A percentile compares a stretch with the other conserved stretches of the same genome.
These are phyloP conservation scores for Erpetoichthys calabaricus DNA, from an alignment of 2,797 vertebrate species.

Conservation along the genomic window DNA sequence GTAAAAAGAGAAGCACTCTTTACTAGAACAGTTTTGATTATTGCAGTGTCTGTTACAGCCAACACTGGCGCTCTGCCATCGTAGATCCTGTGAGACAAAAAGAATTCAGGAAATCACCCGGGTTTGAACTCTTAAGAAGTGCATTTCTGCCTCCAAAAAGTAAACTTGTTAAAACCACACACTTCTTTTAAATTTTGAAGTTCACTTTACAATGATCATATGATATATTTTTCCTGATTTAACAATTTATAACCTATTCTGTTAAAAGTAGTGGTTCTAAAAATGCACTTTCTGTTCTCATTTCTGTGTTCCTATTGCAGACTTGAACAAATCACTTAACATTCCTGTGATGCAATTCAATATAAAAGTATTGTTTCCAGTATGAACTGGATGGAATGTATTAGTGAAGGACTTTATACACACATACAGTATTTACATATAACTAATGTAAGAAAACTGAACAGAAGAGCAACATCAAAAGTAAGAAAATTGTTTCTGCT, in stretches of 20 bases:
- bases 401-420: background rate
- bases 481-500: background rate
- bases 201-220: too few relatives aligned
- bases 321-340: too few relatives aligned
- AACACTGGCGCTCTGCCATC: constrained; percentile 35
- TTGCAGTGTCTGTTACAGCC: constrained; percentile 40
- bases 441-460: background rate
- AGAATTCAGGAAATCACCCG: background rate
- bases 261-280: too few relatives aligned
- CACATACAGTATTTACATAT: background rate
- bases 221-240: too few relatives aligned
- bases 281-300: too few relatives aligned
- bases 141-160: too few relatives aligned
- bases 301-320: too few relatives aligned
- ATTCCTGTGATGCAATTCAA: too few relatives aligned
- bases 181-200: too few relatives aligned
- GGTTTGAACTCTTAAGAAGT: background rate
- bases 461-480: background rate
- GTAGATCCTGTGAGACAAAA: constrained; percentile 30
- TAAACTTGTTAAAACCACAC: too few relatives aligned
- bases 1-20: constrained; percentile 51
- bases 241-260: too few relatives aligned
- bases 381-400: background rate
- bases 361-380: too few relatives aligned
- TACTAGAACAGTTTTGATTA: constrained; percentile 46